These are phyloP conservation scores for Drosophila lacteicornis DNA, from an alignment of 1,140 invertebrate genomes.

Conservation along the genomic window DNA sequence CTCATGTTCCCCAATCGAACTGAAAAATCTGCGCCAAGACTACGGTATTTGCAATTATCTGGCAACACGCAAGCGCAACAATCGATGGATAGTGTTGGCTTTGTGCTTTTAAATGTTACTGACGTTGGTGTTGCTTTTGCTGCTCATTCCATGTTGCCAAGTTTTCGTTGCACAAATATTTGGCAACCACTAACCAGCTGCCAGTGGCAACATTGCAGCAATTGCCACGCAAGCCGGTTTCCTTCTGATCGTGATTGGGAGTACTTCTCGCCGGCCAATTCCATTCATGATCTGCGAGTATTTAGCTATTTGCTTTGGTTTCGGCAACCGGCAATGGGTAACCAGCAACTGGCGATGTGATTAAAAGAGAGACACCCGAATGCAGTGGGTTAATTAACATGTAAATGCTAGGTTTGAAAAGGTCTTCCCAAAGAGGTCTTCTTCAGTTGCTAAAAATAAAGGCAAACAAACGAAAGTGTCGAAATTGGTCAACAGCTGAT, in stretches of 20 bases:
- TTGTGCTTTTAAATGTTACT: conserved; percentile 3
- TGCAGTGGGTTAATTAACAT: conserved; percentile 55
- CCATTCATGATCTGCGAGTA: conserved; percentile 17
- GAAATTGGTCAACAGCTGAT: conserved; percentile 9
- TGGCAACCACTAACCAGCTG: conserved; percentile 44
- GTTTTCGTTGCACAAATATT: conserved; percentile 60
- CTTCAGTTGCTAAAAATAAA: conserved; percentile 12
- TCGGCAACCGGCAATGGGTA: conserved; percentile 19
- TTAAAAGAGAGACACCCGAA: conserved; percentile 38
- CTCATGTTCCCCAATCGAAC: conserved; percentile 7
- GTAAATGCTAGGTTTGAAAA: conserved; percentile 49
- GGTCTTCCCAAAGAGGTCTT: conserved; percentile 9
- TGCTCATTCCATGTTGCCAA: conserved; percentile 28
- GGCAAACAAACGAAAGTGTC: conserved; percentile 16
- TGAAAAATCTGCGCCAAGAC: conserved; percentile 9
- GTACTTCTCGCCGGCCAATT: conserved; percentile 33
- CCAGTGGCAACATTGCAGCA: conserved; percentile 40
- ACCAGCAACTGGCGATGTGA: conserved; percentile 19
- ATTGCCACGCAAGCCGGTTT: conserved; percentile 51
- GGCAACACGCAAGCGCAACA: conserved; percentile 35
- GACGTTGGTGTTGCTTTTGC: conserved; percentile 25
- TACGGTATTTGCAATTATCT: conserved; percentile 27
- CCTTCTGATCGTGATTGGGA: conserved; percentile 15
- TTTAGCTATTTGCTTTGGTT: conserved; percentile 49
- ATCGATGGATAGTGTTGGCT: conserved; percentile 23